Percentiles rank a stretch among this genome's conserved stretches.
These are phyloP conservation scores for Blastobasis adustella DNA, from an alignment of 2,888 invertebrate species.

Conservation along the genomic window DNA sequence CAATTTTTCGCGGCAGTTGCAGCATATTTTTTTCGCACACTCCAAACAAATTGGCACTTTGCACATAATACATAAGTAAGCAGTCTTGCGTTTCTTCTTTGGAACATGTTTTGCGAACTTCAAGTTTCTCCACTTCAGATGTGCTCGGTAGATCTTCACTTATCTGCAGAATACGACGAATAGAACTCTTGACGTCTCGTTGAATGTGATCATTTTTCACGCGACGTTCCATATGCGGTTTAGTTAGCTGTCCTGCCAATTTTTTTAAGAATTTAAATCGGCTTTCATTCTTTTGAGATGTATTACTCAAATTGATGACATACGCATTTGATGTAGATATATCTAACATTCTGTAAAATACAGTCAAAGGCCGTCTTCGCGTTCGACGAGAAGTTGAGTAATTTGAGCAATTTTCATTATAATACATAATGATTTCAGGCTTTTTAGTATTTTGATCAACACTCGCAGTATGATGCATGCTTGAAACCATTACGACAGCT, in stretches of 20 bases:
- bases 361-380: too few relatives aligned
- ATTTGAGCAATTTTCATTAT: too few relatives aligned
- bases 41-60: background rate
- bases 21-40: background rate
- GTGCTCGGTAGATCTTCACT: too few relatives aligned
- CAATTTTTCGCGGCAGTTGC: background rate
- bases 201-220: background rate
- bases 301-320: too few relatives aligned
- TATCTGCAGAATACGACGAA: background rate
- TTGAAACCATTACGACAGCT: too few relatives aligned
- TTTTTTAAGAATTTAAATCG: background rate
- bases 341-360: too few relatives aligned
- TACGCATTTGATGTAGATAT: too few relatives aligned
- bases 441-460: too few relatives aligned
- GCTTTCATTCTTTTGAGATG: too few relatives aligned
- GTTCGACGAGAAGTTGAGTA: too few relatives aligned
- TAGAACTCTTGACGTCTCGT: background rate
- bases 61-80: background rate
- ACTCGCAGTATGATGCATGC: too few relatives aligned
- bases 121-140: background rate
- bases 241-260: background rate
- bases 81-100: background rate
- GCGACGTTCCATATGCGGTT: background rate
- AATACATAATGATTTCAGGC: too few relatives aligned
- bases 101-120: background rate